A percentile compares a stretch with the other conserved stretches of the same genome.
Conservation (phyloP, 2,888 invertebrate species). For the Drosophila nr. medialis region DNA sequence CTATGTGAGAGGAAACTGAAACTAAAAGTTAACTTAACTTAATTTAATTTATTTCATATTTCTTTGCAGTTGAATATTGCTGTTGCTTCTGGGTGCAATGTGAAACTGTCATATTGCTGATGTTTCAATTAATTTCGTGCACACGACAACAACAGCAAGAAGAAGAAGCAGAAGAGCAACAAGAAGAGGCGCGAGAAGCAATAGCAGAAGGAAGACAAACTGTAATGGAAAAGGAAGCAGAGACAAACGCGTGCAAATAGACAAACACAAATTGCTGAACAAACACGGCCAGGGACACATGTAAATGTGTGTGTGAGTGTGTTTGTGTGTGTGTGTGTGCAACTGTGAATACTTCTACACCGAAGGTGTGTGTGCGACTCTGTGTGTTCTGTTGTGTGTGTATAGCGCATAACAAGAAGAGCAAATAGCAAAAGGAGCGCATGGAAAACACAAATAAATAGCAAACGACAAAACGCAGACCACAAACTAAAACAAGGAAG, state of each 20-base stretch:
- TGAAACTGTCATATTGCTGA: conserved; percentile 50
- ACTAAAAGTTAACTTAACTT: not conserved
- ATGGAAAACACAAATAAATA: conserved; percentile 73
- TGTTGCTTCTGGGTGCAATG: conserved; percentile 14
- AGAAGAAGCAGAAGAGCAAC: not conserved
- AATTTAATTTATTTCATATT: not conserved
- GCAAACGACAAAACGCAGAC: conserved; percentile 62
- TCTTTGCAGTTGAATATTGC: conserved; percentile 32
- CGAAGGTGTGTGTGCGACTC: conserved; percentile 12
- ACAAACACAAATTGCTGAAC: conserved; percentile 62
- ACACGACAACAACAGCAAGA: not conserved
- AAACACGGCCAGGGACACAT: conserved; percentile 59
- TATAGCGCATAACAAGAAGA: conserved; percentile 66
- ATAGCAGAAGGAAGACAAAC: conserved; percentile 15
- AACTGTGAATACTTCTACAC: conserved; percentile 3
- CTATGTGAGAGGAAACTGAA: not conserved
- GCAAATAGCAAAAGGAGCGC: conserved; percentile 67
- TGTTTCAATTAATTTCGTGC: conserved; percentile 66
- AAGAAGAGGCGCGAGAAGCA: not conserved
- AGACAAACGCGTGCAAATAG: conserved; percentile 55
- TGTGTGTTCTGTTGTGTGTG: conserved; percentile 18
- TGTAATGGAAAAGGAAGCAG: conserved; percentile 48
- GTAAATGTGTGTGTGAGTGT: conserved; percentile 59
- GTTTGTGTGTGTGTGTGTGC: conserved; percentile 7
- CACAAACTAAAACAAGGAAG: conserved; percentile 38